Base-by-base conservation (phyloP, 2,888 invertebrate species). In the Caenorhabditis zanzibari region DNA sequence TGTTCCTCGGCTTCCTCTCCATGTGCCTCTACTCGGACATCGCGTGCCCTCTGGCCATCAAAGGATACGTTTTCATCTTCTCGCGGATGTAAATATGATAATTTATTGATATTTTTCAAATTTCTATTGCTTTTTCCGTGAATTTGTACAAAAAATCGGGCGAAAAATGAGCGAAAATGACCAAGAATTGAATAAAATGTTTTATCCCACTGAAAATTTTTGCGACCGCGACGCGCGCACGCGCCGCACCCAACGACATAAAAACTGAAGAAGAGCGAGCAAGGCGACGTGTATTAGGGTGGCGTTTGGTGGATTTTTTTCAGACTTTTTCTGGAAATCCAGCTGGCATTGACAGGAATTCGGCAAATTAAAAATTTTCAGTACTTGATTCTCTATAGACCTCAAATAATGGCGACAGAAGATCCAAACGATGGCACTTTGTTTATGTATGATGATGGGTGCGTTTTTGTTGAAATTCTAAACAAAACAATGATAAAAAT, bases 21-120 rank as follows among this genome's bases (percentile, higher is more conserved):
- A 77, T 82, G 77, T 74, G 73, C n/a, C 24, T 82, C 22, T 82
- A 82, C 68, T 73, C 82, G 22, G 82, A 82, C 19, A 35, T 82
- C 49, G 79, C 73, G 4, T 77, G 82, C 14, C 82, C 82, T 3
- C 47, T 71, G 19, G 66, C 72, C 35, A 82, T 82, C 59, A 72
- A 69, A 38, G 76, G 76, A 72, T 82, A 61, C 68, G 75, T 64
- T 4, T 22, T 24, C 38, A 56, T 81, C 19, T 81, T 81, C 26
- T 68, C 69, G 22, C 38, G 68, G 54, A 81, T 81, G 75, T 68
- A 47, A 81, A 47, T 44, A 24, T 64, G 14, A 35, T 22, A 52
- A 19, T 52, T n/a, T 52, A 24, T 52, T 22, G 12, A 10, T 12
- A 19, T 19, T 47, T 41, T 58, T 22, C 26, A 3, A 28, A 14